Evolutionary conservation across 2,797 vertebrate species (phyloP), one percentile per base, ranked within the genome.

Genomic region (Spinus pinus): DNA sequence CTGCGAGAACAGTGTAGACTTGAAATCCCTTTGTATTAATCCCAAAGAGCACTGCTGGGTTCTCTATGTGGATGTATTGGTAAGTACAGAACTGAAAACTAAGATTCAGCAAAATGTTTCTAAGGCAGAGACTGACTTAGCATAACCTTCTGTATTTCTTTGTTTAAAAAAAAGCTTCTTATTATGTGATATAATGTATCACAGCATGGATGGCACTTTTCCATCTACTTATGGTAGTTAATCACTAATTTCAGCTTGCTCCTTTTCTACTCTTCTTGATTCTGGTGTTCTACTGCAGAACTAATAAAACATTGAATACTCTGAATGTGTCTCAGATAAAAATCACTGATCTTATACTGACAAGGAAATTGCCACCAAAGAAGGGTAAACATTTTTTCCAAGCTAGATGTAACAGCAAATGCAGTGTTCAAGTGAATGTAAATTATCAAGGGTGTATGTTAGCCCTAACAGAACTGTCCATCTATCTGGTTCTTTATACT

Each of bases 51-150:
- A 99, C 96, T 99, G 99, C 98, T 99, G 99, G 99, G 93, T 99
- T 33, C 98, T 99, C 50, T 99, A 99, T 9, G 98, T 99, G 51
- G 99, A 99, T 21, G 98, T 99, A 24, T 96, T 99, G 98, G 99
- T 99, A 96, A 98, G 99, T 96, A 82, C 81, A 54, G 18, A 85
- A 90, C 71, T 42, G 6, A 77, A 81, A 85, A 64, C 42, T 22
- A 31, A 65, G 42, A 30, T 50, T 86, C 10, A 39, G 60, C 30
- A 64, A 51, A 42, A 17, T 51, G 65, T 90, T 57, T 87, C 71
- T 37, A 47, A 46, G 49, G 39, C 1, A 2, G 25, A 84, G 73
- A 15, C 25, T 65, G 47, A 39, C 27, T 80, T 70, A 50, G 33
- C 44, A 28, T 73, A 70, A 69, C 23, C 10, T 50, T 57, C 15